Percentiles rank a stretch among this genome's conserved stretches.
Evolutionary conservation across 2,113 vertebrate genomes (phyloP).

Genomic region (Tricholaema leucomelas): DNA sequence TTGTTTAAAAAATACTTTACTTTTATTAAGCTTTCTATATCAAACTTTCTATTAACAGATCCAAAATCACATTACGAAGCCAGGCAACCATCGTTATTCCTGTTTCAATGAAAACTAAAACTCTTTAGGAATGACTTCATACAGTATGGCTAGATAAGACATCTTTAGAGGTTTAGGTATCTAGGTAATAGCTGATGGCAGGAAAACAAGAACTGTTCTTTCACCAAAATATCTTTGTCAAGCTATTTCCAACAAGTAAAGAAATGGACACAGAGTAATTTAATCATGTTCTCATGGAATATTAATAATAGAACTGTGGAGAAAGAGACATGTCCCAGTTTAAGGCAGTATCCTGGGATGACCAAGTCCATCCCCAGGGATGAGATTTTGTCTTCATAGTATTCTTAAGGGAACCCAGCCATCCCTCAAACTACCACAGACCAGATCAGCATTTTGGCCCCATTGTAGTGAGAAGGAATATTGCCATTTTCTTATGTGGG

Average conservation of each 20-base stretch:
- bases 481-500: not conserved
- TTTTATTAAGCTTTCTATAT: not conserved
- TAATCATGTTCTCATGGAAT: not conserved
- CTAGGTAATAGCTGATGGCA: not conserved
- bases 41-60: not conserved
- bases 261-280: not conserved
- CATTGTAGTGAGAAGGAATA: not conserved
- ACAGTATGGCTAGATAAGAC: not conserved
- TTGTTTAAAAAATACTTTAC: not conserved
- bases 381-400: too few relatives aligned
- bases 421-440: too few relatives aligned
- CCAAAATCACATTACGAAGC: not conserved
- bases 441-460: not conserved
- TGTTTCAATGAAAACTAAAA: not conserved
- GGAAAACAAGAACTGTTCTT: not conserved
- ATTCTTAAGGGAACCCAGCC: too few relatives aligned
- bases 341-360: too few relatives aligned
- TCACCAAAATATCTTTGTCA: not conserved
- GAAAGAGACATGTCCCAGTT: not conserved
- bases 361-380: too few relatives aligned
- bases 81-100: not conserved
- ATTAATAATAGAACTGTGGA: not conserved
- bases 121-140: not conserved
- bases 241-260: not conserved
- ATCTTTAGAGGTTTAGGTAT: not conserved